Evolutionary conservation across 2,888 invertebrate genomes (phyloP).

Genomic region (Congeria kusceri): DNA sequence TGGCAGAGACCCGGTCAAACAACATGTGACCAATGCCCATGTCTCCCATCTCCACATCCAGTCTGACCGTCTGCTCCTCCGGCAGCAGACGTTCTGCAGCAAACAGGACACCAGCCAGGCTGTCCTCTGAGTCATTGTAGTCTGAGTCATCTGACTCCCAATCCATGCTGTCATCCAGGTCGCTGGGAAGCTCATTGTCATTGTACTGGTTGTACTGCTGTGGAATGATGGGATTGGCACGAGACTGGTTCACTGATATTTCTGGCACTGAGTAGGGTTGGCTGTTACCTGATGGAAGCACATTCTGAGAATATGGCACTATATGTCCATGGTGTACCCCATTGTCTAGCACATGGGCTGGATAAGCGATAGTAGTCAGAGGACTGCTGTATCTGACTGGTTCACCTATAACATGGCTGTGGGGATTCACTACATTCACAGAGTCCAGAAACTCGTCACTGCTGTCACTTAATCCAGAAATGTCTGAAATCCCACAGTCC

Average conservation of each 20-base stretch:
- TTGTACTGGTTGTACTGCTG: slow-evolving; percentile 8
- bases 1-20: slow-evolving; percentile 62
- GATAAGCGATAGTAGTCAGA: not conserved
- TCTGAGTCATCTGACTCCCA: slow-evolving; percentile 36
- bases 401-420: not conserved
- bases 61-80: slow-evolving; percentile 51
- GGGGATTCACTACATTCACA: slow-evolving; percentile 8
- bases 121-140: slow-evolving; percentile 46
- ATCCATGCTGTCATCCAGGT: slow-evolving; percentile 48
- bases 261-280: not conserved
- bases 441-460: slow-evolving; percentile 8
- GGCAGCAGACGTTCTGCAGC: slow-evolving; percentile 52
- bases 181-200: slow-evolving; percentile 25
- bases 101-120: slow-evolving; percentile 56
- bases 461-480: not conserved
- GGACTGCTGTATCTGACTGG: not conserved
- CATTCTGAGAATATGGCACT: slow-evolving; percentile 1
- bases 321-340: slow-evolving; percentile 14
- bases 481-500: no score
- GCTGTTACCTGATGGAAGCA: not conserved
- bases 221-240: slow-evolving; percentile 2
- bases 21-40: slow-evolving; percentile 62
- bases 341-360: no score
- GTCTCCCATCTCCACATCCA: slow-evolving; percentile 65
- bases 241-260: slow-evolving; percentile 22